A percentile compares a stretch with the other conserved stretches of the same genome.
Conservation (phyloP, 1,140 invertebrate species). For the Glomeris maerens region DNA sequence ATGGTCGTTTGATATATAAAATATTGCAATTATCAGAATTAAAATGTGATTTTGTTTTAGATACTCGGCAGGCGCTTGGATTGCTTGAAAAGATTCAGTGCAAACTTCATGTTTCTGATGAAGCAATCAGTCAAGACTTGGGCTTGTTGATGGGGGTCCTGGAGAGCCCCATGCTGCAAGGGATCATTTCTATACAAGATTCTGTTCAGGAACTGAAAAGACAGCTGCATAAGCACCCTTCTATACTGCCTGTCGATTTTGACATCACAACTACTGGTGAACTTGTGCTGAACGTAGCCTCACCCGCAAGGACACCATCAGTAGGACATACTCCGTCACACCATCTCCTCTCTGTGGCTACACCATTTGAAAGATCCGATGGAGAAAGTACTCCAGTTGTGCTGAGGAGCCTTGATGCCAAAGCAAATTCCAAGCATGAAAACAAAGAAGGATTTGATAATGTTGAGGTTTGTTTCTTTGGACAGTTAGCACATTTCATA, state of each 20-base stretch:
- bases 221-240: constrained; percentile 49
- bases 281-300: constrained; percentile 36
- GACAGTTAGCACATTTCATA: too few species aligned
- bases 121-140: constrained; percentile 66
- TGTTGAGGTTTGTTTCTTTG: constrained; percentile 28
- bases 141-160: constrained; percentile 71
- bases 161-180: constrained; percentile 80
- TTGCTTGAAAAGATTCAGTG: constrained; percentile 62
- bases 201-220: constrained; percentile 25
- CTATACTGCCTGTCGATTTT: constrained; percentile 78
- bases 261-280: constrained; percentile 61
- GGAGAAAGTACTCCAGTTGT: constrained; percentile 1
- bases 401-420: too few species aligned
- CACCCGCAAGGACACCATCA: constrained; percentile 15
- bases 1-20: too few species aligned
- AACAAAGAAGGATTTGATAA: neutral
- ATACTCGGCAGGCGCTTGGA: constrained; percentile 45
- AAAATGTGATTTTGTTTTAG: constrained; percentile 22
- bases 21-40: too few species aligned
- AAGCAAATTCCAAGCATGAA: too few species aligned
- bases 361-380: constrained; percentile 5
- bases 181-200: constrained; percentile 70
- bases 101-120: constrained; percentile 53
- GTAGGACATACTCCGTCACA: constrained; percentile 13
- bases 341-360: neutral